Base-by-base conservation (phyloP, 2,888 invertebrate species). In the Troglohyphantes excavatus region DNA sequence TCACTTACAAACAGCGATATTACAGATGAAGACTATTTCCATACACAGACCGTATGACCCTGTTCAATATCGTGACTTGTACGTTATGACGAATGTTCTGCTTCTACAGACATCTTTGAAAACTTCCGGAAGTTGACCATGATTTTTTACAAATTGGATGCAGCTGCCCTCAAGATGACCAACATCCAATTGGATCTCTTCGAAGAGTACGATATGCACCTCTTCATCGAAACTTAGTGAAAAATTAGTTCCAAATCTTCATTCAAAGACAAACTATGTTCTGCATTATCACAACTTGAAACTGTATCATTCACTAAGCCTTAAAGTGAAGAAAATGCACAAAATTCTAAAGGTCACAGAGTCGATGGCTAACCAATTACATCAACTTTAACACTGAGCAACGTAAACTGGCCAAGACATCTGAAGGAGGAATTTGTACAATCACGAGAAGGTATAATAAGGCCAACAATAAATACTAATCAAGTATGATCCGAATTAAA, bases 31-130 rank as follows among this genome's bases (percentile, higher is more conserved):
- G 72, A 72, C 23, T 83, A 83, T 63, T 13, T 19, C 0, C 72
- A 83, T 13, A 93, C 93, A 17, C 83, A 90, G 90, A 87, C 91
- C 27, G 89, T 92, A 21, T 91, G 92, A 91, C 63, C 90, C 2
- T 13, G 21, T 9, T 92, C 91, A 92, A 21, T 92, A 92, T 61
- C 91, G 91, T 53, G 91, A 92, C 82, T 29, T 92, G 2, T 93
- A 93, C 81, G 21, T 91, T 0, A 70, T 87, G 26, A 83, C 90
- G 9, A 92, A 92, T 90, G 89, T 91, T 0, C 53, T 91, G 5
- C 83, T 92, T 90, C 92, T 7, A 92, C 92, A 7, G 91, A 92
- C 68, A 91, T 92, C 0, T 92, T 93, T 90, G 91, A 92, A 84
- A 90, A 88, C 17, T 93, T 92, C 90, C 53, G 92, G 59, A 73